Evolutionary conservation across 2,888 invertebrate species (phyloP).

Genomic region (Dasysyrphus albostriatus): DNA sequence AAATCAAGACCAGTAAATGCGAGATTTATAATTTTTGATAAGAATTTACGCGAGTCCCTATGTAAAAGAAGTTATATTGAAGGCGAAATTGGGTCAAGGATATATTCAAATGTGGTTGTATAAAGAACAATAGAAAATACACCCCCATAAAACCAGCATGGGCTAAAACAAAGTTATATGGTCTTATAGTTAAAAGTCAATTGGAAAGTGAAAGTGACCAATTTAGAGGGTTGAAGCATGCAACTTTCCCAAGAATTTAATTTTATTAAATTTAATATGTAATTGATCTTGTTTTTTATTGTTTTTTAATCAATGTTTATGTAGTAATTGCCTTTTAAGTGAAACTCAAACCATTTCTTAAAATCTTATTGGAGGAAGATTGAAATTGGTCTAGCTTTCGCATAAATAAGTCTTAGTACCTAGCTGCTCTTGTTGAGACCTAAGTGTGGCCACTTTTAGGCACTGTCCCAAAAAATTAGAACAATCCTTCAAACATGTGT

Average conservation of each 20-base stretch:
- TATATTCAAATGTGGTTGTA: slow-evolving; percentile 30
- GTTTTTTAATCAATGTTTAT: not conserved
- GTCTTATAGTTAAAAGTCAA: not conserved
- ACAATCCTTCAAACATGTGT: no score
- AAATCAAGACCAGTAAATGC: slow-evolving; percentile 67
- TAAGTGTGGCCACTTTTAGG: no score
- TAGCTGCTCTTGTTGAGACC: no score
- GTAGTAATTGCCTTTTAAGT: not conserved
- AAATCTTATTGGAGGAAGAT: no score
- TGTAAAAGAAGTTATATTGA: slow-evolving; percentile 12
- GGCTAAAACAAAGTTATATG: slow-evolving; percentile 1
- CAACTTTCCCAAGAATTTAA: slow-evolving; percentile 4
- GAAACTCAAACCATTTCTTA: not conserved
- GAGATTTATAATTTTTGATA: slow-evolving; percentile 62
- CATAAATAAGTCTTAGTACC: no score
- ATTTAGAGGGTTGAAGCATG: slow-evolving; percentile 26
- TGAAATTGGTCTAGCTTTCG: no score
- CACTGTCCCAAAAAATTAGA: no score
- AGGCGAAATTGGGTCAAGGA: slow-evolving; percentile 32
- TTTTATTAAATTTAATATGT: not conserved
- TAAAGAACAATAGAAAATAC: not conserved
- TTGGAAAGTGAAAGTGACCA: slow-evolving; percentile 29
- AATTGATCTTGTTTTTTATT: not conserved
- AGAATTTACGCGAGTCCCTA: slow-evolving; percentile 20
- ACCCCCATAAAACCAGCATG: not conserved